Percentiles rank a stretch among this genome's conserved stretches.
These are phyloP conservation scores for Drosophila sproati DNA, from an alignment of 1,140 invertebrate genomes.

Conservation along the genomic window DNA sequence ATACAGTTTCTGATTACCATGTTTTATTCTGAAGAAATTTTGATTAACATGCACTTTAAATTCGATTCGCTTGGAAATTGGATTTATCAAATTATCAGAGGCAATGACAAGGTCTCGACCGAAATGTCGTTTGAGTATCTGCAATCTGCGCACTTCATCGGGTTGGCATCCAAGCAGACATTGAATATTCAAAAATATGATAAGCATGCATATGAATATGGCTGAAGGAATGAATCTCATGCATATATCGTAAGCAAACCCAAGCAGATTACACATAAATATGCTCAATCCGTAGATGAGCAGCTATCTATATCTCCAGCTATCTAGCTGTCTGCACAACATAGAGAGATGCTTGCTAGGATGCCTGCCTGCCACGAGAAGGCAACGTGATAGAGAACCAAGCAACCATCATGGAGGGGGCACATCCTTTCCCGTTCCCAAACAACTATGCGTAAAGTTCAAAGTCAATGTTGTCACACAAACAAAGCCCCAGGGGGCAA, in stretches of 20 bases:
- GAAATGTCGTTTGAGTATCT: constrained; percentile 39
- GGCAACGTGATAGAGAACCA: constrained; percentile 37
- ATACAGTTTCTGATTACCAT: neutral
- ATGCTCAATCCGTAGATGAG: constrained; percentile 55
- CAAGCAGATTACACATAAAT: constrained; percentile 58
- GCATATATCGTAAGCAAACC: constrained; percentile 59
- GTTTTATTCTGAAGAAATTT: neutral
- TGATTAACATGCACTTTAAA: neutral
- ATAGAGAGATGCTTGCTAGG: constrained; percentile 9
- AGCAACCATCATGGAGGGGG: constrained; percentile 48
- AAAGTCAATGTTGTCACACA: constrained; percentile 44
- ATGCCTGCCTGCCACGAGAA: constrained; percentile 38
- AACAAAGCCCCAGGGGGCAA: constrained; percentile 46
- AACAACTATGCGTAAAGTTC: constrained; percentile 59
- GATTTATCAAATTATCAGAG: constrained; percentile 30
- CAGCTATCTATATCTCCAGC: constrained; percentile 50
- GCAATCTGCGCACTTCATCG: constrained; percentile 57
- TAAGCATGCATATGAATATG: constrained; percentile 61
- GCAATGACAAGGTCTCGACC: neutral
- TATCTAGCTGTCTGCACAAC: neutral
- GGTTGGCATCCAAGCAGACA: constrained; percentile 36
- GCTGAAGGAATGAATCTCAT: constrained; percentile 45
- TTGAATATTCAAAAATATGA: constrained; percentile 74
- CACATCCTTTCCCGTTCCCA: constrained; percentile 25
- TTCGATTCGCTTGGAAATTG: constrained; percentile 21